Evolutionary conservation across 2,113 vertebrate species (phyloP).

Genomic region (Amphilophus citrinellus): DNA sequence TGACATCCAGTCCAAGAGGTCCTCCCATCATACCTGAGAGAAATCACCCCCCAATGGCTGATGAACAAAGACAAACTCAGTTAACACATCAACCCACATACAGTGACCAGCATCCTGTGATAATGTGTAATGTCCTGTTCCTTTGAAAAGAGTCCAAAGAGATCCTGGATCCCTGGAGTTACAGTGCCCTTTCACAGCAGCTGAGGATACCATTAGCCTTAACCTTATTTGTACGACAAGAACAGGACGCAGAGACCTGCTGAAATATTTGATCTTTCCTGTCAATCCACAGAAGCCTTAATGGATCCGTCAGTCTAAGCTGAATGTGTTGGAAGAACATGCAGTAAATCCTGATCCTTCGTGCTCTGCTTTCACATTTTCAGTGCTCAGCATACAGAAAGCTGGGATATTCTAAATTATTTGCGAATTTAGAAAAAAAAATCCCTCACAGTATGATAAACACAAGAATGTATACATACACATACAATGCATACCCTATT

Average conservation of each 20-base stretch:
- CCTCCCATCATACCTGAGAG: not conserved
- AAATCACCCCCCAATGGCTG: not conserved
- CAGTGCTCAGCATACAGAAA: not conserved
- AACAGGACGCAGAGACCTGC: not conserved
- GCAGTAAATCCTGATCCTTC: not conserved
- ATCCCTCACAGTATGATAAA: not conserved
- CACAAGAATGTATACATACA: not conserved
- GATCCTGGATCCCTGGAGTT: not conserved
- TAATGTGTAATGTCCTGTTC: not conserved
- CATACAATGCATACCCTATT: not conserved
- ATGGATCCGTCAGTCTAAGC: not conserved
- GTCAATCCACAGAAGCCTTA: not conserved
- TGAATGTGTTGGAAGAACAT: not conserved
- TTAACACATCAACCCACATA: conserved; percentile 6
- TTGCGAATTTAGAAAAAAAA: not conserved
- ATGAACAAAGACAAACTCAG: not conserved
- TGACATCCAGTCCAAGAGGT: conserved; percentile 4
- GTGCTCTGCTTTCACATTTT: not conserved
- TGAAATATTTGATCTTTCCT: not conserved
- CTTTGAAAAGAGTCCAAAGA: not conserved
- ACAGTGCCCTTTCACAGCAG: not conserved
- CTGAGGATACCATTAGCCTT: not conserved
- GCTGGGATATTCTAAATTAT: not conserved
- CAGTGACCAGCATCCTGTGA: not conserved
- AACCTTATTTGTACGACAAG: not conserved